Percentiles rank a stretch among this genome's conserved stretches.
These are phyloP conservation scores for Torymus texanus DNA, from an alignment of 2,888 invertebrate genomes.

Conservation along the genomic window DNA sequence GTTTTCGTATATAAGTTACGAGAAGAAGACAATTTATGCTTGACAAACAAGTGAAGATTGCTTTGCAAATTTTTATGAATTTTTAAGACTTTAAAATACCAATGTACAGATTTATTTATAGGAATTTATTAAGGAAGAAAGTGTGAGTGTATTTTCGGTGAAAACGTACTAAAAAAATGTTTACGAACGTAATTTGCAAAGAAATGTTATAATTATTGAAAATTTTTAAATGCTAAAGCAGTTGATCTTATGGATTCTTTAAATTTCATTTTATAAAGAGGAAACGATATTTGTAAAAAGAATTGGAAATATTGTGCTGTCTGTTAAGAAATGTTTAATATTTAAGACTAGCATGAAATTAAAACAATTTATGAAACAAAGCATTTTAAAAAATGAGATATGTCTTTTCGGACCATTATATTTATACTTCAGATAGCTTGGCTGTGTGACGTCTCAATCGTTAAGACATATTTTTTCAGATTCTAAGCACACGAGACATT, in stretches of 20 bases:
- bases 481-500: constrained; percentile 24
- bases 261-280: constrained; percentile 7
- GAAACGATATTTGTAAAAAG: constrained; percentile 25
- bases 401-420: constrained; percentile 14
- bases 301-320: constrained; percentile 25
- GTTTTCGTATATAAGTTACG: constrained; percentile 1
- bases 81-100: constrained; percentile 39
- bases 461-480: constrained; percentile 28
- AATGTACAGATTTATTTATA: constrained; percentile 38
- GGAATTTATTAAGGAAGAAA: constrained; percentile 29
- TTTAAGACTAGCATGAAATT: constrained; percentile 1
- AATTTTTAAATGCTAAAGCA: not conserved
- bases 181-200: constrained; percentile 8
- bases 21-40: constrained; percentile 31
- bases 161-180: constrained; percentile 18
- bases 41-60: constrained; percentile 17
- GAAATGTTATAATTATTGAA: constrained; percentile 7
- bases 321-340: not conserved
- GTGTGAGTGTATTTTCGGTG: constrained; percentile 11
- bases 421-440: constrained; percentile 26
- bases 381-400: constrained; percentile 34
- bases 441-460: constrained; percentile 34
- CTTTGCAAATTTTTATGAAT: constrained; percentile 29
- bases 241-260: not conserved
- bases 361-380: constrained; percentile 16